phyloP scores from a whole-genome alignment of 2,797 vertebrate species.

The Cichlasoma orientale region DNA sequence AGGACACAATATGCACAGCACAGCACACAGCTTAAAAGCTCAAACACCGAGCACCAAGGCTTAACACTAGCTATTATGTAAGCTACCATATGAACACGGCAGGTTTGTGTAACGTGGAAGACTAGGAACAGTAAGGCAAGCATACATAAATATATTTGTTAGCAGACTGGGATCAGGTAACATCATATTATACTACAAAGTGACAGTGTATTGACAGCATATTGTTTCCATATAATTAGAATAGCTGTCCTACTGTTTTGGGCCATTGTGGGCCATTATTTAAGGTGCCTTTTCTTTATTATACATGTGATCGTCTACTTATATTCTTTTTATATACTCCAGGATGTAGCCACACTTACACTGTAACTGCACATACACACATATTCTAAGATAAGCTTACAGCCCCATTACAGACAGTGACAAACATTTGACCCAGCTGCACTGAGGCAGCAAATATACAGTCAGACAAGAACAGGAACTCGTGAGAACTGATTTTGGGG shows the following conservation, averaged over 20 bases:
- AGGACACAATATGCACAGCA: not conserved
- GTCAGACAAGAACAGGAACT: not conserved
- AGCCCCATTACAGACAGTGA: not conserved
- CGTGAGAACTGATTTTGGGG: not conserved
- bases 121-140: not conserved
- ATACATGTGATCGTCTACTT: not conserved
- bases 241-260: not conserved
- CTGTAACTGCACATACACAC: not conserved
- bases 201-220: not conserved
- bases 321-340: not conserved
- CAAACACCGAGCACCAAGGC: not conserved
- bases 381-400: not conserved
- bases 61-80: not conserved
- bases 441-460: not conserved
- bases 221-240: not conserved
- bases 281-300: not conserved
- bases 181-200: not conserved
- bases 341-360: not conserved
- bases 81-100: not conserved
- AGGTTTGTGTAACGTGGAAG: not conserved
- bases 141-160: not conserved
- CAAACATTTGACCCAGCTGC: not conserved
- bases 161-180: not conserved
- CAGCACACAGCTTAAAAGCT: not conserved
- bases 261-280: not conserved